Evolutionary conservation across 2,113 vertebrate species (phyloP), one percentile per base, ranked within the genome.

Genomic region (Neotragus moschatus): DNA sequence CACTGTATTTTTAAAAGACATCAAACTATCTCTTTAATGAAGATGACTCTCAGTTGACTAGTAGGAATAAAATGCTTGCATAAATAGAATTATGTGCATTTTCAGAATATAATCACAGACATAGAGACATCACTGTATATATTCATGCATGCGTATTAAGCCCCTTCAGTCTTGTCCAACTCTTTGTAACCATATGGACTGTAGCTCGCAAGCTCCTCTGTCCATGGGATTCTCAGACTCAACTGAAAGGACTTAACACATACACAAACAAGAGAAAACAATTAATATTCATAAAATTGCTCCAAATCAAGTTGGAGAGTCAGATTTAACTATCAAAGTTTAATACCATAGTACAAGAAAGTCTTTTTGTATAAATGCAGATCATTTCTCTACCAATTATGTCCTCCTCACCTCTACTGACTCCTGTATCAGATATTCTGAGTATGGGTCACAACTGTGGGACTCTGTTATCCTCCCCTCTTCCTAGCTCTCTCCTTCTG

Each of bases 1-100:
- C 33, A 95, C 49, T 26, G 16, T 33, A 11, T 28, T 96, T 88
- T 9, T 16, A 33, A 96, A 2, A 80, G 80, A 55, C 1, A 56
- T 9, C 28, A 47, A 88, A 91, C 12, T 85, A 92, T 51, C 66
- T 96, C 73, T 82, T 82, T 92, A 45, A 96, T 87, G 47, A 89
- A 94, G 84, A 90, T 12, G 80, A 45, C 26, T 96, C 26, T 66
- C n/a, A 92, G 30, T 70, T 80, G 84, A 84, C 94, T 96, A 96
- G 92, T 5, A 23, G 56, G 63, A 87, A 94, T 97, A 96, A 97
- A 97, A 84, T 94, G 85, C 58, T 96, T 97, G 25, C 60, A 55
- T 26, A 11, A 82, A 97, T 95, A 87, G 60, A 84, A 53, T 39
- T 92, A 55, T 88, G 12, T 90, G 88, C 5, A 79, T 87, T 87